Base-by-base conservation (phyloP, 2,113 vertebrate species). In the Phaetusa simplex region DNA sequence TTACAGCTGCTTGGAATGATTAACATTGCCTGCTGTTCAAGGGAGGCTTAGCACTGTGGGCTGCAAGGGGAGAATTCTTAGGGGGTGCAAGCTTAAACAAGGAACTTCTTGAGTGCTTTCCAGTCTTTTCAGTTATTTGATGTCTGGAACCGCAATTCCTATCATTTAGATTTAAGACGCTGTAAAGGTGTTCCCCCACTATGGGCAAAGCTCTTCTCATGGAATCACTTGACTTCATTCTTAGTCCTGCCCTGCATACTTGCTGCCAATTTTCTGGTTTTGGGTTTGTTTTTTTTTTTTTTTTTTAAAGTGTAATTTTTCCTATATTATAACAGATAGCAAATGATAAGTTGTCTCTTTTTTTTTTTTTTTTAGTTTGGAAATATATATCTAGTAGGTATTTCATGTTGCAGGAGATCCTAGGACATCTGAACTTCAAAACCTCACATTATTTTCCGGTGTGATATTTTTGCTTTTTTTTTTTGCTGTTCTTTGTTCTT, bases 401-500 rank as follows among this genome's bases (percentile, higher is more conserved):
- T 90, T 95, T 95, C 29, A n/a, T 79, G 20, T 83, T 96, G 80
- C 74, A 95, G 88, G 65, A 95, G 74, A 79, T 96, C 53, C 55
- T 90, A 93, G 86, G 56, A 71, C 49, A 70, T 89, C 52, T 93
- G 76, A 94, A 50, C 82, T 93, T 79, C 40, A 90, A 86, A 87
- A 29, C 18, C 21, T 96, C 26, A 52, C 30, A 34, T 56, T 95
- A 66, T 84, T 81, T 95, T 77, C 85, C 88, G 82, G 32, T 73
- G 64, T 76, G 17, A 47, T 62, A 43, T 74, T 97, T 93, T 83
- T 88, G 42, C 30, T 8, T 65, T 66, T 87, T 89, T 91, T 77
- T 42, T 40, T 40, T 40, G 40, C 66, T 45, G 9, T 8, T 76
- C 3, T 49, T 81, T 47, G 77, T 65, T 65, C 4, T 21, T 85